Evolutionary conservation across 2,797 vertebrate species (phyloP).

Genomic region (Neosilurus mollespiculum): DNA sequence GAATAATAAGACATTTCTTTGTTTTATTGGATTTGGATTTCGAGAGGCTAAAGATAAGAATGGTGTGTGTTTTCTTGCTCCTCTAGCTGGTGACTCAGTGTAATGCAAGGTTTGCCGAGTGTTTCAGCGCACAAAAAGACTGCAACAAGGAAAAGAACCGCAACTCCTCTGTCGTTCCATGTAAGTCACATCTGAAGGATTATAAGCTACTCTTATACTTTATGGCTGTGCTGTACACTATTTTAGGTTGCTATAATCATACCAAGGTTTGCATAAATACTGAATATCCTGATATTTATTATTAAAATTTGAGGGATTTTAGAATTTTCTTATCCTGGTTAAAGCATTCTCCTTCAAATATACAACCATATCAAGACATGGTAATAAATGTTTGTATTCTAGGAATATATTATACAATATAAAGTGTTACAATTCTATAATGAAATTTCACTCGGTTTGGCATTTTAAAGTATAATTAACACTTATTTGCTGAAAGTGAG

Average conservation of each 20-base stretch:
- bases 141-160: slow-evolving; percentile 97
- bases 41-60: neutral
- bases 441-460: neutral
- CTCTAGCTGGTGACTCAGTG: slow-evolving; percentile 87
- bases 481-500: too few relatives aligned
- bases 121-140: slow-evolving; percentile 92
- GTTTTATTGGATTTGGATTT: neutral
- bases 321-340: neutral
- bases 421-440: neutral
- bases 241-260: neutral
- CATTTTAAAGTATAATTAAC: neutral
- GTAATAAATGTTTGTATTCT: neutral
- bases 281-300: neutral
- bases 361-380: neutral
- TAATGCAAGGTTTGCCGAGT: slow-evolving; percentile 86
- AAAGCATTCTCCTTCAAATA: neutral
- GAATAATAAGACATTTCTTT: neutral
- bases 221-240: neutral
- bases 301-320: neutral
- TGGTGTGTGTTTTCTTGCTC: neutral
- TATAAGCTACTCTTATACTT: neutral
- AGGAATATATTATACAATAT: neutral
- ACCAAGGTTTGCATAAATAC: neutral
- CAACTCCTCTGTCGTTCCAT: slow-evolving; percentile 91
- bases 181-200: slow-evolving; percentile 72